Conservation (phyloP, 2,113 vertebrate species). For the Phainopepla nitens region DNA sequence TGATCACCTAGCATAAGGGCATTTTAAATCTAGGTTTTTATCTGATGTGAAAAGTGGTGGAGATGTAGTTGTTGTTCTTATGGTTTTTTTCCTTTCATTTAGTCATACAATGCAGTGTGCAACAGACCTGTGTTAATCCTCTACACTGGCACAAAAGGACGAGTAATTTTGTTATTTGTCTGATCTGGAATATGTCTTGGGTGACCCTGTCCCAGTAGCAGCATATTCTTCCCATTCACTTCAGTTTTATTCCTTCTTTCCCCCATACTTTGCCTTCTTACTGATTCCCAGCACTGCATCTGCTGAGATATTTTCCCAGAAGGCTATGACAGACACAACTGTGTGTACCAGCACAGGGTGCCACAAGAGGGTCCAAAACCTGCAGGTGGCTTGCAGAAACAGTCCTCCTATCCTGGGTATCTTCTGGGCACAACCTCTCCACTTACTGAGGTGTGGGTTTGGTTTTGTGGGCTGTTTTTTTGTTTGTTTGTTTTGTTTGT, state of each 20-base stretch:
- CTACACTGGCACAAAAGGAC: not conserved
- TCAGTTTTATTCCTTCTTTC: not conserved
- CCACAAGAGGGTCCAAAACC: not conserved
- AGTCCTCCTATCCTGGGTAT: not conserved
- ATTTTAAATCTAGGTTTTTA: not conserved
- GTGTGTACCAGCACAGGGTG: not conserved
- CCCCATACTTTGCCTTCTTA: not conserved
- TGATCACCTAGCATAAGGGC: not conserved
- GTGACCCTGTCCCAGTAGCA: not conserved
- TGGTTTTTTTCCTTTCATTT: not conserved
- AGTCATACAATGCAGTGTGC: not conserved
- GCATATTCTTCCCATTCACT: not conserved
- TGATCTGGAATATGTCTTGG: not conserved
- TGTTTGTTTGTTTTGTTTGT: not conserved
- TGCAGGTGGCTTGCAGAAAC: not conserved
- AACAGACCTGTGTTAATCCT: not conserved
- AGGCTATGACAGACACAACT: not conserved
- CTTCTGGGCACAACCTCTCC: not conserved
- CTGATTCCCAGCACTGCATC: not conserved
- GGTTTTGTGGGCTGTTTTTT: not conserved
- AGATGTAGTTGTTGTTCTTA: not conserved
- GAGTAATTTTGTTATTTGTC: not conserved
- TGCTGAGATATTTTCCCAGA: not conserved
- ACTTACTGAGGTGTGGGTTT: not conserved
- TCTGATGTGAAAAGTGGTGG: not conserved